These are phyloP conservation scores for Podarcis siculus DNA, from an alignment of 2,797 vertebrate species.

Conservation along the genomic window DNA sequence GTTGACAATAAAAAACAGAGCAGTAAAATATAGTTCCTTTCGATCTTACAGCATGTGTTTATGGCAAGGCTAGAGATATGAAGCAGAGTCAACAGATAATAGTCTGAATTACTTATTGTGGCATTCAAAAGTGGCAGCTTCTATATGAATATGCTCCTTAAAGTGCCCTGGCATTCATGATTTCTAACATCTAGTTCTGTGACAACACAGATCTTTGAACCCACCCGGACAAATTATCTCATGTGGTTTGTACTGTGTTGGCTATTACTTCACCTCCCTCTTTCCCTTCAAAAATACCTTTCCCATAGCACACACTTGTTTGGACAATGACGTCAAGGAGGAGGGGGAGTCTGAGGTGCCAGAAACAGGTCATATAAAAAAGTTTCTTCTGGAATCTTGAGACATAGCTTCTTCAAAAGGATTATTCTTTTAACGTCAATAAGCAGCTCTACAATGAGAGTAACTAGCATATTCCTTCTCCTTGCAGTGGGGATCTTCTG, in stretches of 20 bases:
- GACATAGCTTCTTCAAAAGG: background rate
- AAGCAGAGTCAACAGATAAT: background rate
- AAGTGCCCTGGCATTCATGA: background rate
- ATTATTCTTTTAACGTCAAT: background rate
- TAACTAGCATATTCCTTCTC: slow-evolving; percentile 46
- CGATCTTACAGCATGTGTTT: background rate
- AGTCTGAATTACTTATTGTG: background rate
- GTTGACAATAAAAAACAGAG: background rate
- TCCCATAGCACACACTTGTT: background rate
- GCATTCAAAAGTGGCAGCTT: background rate
- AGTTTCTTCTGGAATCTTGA: background rate
- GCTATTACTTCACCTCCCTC: background rate
- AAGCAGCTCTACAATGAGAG: slow-evolving; percentile 54
- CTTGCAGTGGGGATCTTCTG: slow-evolving; percentile 51
- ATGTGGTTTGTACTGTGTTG: background rate
- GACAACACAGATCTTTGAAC: background rate
- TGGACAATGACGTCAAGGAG: background rate
- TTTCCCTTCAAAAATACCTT: background rate
- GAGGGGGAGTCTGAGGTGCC: slow-evolving; percentile 30
- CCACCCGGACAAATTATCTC: background rate
- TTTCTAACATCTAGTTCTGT: background rate
- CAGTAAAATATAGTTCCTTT: background rate
- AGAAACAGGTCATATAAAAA: slow-evolving; percentile 40
- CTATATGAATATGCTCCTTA: background rate
- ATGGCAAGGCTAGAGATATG: background rate